Conservation (phyloP, 1,140 invertebrate genomes). For the Megalopta genalis region DNA sequence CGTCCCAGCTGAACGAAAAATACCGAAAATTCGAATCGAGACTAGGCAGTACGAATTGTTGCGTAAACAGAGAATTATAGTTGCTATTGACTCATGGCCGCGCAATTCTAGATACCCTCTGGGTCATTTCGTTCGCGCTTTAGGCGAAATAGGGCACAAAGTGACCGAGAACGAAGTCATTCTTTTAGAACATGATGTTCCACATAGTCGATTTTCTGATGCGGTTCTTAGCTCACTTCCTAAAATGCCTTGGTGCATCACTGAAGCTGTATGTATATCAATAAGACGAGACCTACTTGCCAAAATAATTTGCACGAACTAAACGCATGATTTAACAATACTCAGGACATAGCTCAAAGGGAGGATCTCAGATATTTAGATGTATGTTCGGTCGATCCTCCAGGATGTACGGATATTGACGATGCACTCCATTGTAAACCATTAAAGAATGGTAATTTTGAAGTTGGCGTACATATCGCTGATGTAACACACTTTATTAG, state of each 20-base stretch:
- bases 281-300: not conserved
- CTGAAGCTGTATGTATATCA: slow-evolving; percentile 75
- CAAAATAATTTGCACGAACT: not conserved
- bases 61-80: slow-evolving; percentile 92
- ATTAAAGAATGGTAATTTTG: slow-evolving; percentile 88
- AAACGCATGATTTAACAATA: slow-evolving; percentile 10
- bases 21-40: slow-evolving; percentile 95
- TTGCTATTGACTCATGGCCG: slow-evolving; percentile 96
- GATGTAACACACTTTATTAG: slow-evolving; percentile 97
- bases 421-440: slow-evolving; percentile 96
- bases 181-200: slow-evolving; percentile 97
- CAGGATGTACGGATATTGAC: slow-evolving; percentile 99
- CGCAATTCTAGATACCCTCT: slow-evolving; percentile 89
- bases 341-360: slow-evolving; percentile 88
- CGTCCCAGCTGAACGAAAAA: slow-evolving; percentile 92
- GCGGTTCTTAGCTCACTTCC: slow-evolving; percentile 96
- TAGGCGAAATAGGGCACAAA: slow-evolving; percentile 92
- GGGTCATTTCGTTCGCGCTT: slow-evolving; percentile 93
- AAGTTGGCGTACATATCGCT: slow-evolving; percentile 97
- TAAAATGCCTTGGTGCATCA: slow-evolving; percentile 93
- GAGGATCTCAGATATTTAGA: slow-evolving; percentile 91
- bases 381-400: slow-evolving; percentile 98
- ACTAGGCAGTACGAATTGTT: slow-evolving; percentile 92
- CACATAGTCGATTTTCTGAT: slow-evolving; percentile 96
- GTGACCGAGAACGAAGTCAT: slow-evolving; percentile 97